Percentiles rank a stretch among this genome's conserved stretches.
Evolutionary conservation across 2,888 invertebrate genomes (phyloP).

Genomic region (Drosophila seclusa): DNA sequence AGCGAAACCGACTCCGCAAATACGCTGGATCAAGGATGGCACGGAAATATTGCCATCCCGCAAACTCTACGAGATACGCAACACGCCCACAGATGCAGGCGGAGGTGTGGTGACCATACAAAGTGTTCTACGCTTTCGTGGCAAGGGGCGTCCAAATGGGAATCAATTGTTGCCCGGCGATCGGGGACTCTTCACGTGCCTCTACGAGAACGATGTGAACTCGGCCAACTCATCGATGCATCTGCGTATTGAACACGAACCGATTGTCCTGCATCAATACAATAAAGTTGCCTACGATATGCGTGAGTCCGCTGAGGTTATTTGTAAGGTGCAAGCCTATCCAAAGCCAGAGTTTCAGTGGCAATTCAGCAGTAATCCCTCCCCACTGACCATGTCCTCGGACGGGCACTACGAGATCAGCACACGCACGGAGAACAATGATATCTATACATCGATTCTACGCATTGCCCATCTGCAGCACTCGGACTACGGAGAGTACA

Average conservation of each 20-base stretch:
- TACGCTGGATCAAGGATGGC: conserved; percentile 94
- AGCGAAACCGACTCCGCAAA: conserved; percentile 93
- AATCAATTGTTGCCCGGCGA: conserved; percentile 93
- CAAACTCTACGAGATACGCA: conserved; percentile 92
- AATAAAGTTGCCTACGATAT: conserved; percentile 95
- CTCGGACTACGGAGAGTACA: conserved; percentile 95
- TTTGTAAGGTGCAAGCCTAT: conserved; percentile 95
- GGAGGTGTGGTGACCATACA: conserved; percentile 93
- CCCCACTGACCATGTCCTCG: conserved; percentile 91
- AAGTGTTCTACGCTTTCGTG: conserved; percentile 92
- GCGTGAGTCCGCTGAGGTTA: conserved; percentile 93
- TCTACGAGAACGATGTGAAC: conserved; percentile 95
- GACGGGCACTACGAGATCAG: conserved; percentile 94
- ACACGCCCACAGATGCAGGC: conserved; percentile 88
- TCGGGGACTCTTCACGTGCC: conserved; percentile 94
- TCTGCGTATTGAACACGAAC: conserved; percentile 95
- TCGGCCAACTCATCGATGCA: conserved; percentile 95
- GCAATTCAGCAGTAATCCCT: conserved; percentile 91
- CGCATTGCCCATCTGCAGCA: conserved; percentile 90
- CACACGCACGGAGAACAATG: conserved; percentile 92
- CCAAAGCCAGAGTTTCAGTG: conserved; percentile 97
- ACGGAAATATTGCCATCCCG: conserved; percentile 91
- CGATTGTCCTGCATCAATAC: conserved; percentile 93
- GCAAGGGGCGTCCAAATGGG: conserved; percentile 90
- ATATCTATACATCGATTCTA: conserved; percentile 92